Conservation (phyloP, 2,888 invertebrate genomes). For the Cecidostiba fungosa region DNA sequence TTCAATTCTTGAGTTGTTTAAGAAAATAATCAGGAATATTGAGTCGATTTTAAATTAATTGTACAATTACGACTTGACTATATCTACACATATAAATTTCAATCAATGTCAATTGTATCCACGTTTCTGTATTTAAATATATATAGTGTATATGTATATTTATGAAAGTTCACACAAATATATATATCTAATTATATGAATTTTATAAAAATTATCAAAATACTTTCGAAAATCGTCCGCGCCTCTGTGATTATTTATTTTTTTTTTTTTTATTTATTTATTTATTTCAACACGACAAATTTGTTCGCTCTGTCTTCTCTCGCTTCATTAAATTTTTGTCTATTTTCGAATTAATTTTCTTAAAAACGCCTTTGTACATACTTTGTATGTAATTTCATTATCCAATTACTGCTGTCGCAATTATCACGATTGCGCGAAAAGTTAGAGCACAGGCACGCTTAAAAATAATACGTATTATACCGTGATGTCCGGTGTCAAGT, state of each 20-base stretch:
- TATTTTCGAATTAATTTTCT: slow-evolving; percentile 54
- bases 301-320: slow-evolving; percentile 43
- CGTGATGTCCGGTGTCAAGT: slow-evolving; percentile 68
- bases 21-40: slow-evolving; percentile 48
- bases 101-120: slow-evolving; percentile 51
- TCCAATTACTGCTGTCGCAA: slow-evolving; percentile 54
- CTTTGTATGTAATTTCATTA: slow-evolving; percentile 54
- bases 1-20: slow-evolving; percentile 42
- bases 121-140: slow-evolving; percentile 55
- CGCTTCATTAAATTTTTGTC: slow-evolving; percentile 29
- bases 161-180: slow-evolving; percentile 60
- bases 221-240: slow-evolving; percentile 62
- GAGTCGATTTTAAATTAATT: slow-evolving; percentile 41
- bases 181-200: slow-evolving; percentile 56
- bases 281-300: slow-evolving; percentile 52
- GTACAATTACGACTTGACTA: slow-evolving; percentile 50
- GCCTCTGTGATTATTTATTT: slow-evolving; percentile 53
- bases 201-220: slow-evolving; percentile 66
- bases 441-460: slow-evolving; percentile 61
- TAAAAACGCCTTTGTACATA: slow-evolving; percentile 60
- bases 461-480: slow-evolving; percentile 62
- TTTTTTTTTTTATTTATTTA: too few relatives aligned
- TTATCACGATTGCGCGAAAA: slow-evolving; percentile 58
- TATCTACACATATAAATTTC: slow-evolving; percentile 58
- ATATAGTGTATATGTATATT: slow-evolving; percentile 51